Evolutionary conservation across 2,888 invertebrate species (phyloP).

Genomic region (Archips xylosteana): DNA sequence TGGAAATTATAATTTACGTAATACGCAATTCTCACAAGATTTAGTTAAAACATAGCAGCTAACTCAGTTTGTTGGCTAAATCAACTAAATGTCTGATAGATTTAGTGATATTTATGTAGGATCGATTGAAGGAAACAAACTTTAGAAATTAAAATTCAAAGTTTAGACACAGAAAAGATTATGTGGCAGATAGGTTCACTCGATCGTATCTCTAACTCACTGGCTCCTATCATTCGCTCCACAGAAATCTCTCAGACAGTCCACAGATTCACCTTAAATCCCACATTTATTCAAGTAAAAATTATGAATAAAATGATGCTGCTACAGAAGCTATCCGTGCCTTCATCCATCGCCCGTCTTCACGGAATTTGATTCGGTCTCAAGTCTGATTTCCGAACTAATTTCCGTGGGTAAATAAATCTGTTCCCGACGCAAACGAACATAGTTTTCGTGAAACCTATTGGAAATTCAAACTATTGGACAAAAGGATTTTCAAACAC

Average conservation of each 20-base stretch:
- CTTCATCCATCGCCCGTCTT: conserved; percentile 3
- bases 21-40: background rate
- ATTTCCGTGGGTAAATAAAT: conserved; percentile 58
- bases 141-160: no score
- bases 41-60: background rate
- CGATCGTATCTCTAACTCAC: no score
- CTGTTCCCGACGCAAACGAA: background rate
- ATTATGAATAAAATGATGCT: background rate
- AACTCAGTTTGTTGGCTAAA: background rate
- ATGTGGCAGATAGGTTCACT: no score
- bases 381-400: conserved; percentile 66
- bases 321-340: background rate
- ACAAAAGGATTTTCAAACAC: background rate
- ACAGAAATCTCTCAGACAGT: no score
- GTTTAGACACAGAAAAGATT: no score
- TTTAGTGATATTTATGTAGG: no score
- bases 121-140: no score
- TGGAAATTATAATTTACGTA: background rate
- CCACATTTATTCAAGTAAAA: background rate
- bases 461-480: background rate
- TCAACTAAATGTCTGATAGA: background rate
- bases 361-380: conserved; percentile 45
- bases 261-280: background rate
- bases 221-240: no score
- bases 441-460: background rate